Evolutionary conservation across 2,888 invertebrate genomes (phyloP), one percentile per base, ranked within the genome.

Genomic region (Biston stratarius): DNA sequence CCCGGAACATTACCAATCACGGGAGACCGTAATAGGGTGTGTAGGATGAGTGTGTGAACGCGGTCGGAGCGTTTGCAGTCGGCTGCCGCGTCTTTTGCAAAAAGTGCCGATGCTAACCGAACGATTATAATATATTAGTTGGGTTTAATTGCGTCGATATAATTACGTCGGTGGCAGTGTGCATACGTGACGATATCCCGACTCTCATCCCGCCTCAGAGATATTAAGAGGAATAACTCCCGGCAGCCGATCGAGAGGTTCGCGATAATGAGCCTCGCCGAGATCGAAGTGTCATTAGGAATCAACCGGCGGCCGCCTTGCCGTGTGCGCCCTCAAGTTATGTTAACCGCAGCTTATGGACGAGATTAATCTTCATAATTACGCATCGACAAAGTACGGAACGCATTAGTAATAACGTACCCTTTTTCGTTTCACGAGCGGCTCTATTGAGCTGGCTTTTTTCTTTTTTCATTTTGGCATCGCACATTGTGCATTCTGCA

Each of bases 51-150:
- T 84, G 83, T 85, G 87, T 77, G 86, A 87, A 83, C 84, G 82
- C 79, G 80, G 81, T 80, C 78, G 82, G 83, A 83, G 75, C 78
- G 81, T 78, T 77, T 80, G 78, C 80, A 81, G 86, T 82, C 91
- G 90, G 91, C 89, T 80, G 76, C 78, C 72, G 74, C 71, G 70
- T 75, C 91, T 91, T 85, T 92, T 80, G 86, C 80, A 93, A 94
- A 94, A 94, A 94, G 83, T 68, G 79, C 81, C 84, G 85, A 88
- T 86, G 88, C 90, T 91, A 87, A 92, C 90, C 83, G 89, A 90
- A 87, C 93, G 91, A 92, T 94, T 94, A 94, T 94, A 93, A 91
- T 94, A 93, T 94, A 94, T 94, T 94, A 93, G 94, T 92, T 89
- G 85, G 84, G 79, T 91, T 91, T 94, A 94, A 94, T 93, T 93